Evolutionary conservation across 2,888 invertebrate genomes (phyloP).

Genomic region (Tipula helvola): DNA sequence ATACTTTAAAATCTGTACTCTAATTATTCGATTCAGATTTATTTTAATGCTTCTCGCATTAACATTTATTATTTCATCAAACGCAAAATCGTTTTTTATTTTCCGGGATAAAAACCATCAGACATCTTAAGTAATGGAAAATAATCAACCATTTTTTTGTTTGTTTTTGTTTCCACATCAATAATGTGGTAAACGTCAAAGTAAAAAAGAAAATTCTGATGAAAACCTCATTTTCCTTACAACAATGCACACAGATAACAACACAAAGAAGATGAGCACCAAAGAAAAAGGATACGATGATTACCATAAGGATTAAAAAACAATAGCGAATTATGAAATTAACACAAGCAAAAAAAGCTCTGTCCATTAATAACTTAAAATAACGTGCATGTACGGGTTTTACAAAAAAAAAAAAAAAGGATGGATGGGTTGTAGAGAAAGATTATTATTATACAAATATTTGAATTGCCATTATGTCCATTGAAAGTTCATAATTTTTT

Average conservation of each 20-base stretch:
- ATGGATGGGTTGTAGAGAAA: background rate
- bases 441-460: background rate
- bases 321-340: background rate
- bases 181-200: background rate
- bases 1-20: too few species aligned
- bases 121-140: background rate
- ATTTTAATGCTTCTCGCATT: too few species aligned
- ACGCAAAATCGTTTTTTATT: background rate
- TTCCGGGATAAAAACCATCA: background rate
- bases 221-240: background rate
- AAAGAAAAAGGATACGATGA: background rate
- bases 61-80: background rate
- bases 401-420: background rate
- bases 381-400: background rate
- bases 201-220: background rate
- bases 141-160: background rate
- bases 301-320: background rate
- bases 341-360: background rate
- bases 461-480: background rate
- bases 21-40: too few species aligned
- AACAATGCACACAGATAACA: background rate
- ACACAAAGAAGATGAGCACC: background rate
- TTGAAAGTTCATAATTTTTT: background rate
- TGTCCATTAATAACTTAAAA: background rate
- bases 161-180: background rate